phyloP scores from a whole-genome alignment of 2,888 invertebrate species.

The Furcula furcula region DNA sequence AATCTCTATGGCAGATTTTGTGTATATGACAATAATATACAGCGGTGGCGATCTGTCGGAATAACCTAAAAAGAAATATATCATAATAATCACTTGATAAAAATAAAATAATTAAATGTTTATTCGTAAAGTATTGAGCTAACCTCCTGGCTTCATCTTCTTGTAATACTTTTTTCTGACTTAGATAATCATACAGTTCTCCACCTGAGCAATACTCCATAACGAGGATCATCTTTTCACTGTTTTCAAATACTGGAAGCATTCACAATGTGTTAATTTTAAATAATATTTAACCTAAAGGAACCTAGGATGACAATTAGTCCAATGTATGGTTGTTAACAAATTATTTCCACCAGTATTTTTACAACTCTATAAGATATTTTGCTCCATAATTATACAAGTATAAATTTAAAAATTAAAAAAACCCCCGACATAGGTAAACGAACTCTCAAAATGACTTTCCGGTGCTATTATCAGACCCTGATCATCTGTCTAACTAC shows the following conservation, averaged over 20 bases:
- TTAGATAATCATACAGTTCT: conserved; percentile 98
- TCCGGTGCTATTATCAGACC: no score
- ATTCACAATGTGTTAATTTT: no score
- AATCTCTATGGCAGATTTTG: conserved; percentile 97
- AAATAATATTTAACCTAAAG: no score
- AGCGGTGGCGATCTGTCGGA: conserved; percentile 97
- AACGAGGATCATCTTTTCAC: conserved; percentile 99
- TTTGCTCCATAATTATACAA: no score
- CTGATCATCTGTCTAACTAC: no score
- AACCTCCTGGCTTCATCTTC: conserved; percentile 93
- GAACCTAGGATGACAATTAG: no score
- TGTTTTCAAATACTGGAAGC: conserved; percentile 98
- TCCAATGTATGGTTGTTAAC: no score
- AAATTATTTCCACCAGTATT: no score
- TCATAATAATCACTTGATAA: background rate
- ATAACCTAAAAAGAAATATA: conserved; percentile 84
- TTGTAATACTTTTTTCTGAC: conserved; percentile 93
- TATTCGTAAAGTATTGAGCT: background rate
- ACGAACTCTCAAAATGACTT: no score
- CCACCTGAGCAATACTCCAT: conserved; percentile 99
- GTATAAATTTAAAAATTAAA: no score
- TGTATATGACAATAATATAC: conserved; percentile 99
- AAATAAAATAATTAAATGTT: background rate
- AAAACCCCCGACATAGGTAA: no score
- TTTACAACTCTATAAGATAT: no score